Evolutionary conservation across 2,113 vertebrate species (phyloP), one percentile per base, ranked within the genome.

Genomic region (Semnornis frantzii): DNA sequence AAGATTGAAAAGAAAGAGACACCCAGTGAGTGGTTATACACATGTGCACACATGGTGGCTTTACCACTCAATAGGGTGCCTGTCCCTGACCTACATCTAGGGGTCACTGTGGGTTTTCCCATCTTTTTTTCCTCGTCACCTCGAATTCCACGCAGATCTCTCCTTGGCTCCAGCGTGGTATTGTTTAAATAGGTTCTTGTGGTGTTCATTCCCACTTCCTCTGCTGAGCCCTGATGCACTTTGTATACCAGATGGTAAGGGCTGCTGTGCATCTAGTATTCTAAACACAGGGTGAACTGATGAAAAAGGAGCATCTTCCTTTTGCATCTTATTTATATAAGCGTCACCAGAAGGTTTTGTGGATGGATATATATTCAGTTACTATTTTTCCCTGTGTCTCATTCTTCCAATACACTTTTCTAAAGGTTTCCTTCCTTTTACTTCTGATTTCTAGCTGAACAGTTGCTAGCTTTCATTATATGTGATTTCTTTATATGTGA

Each of bases 1-100:
- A 97, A 97, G 97, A 98, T 97, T 96, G 97, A 98, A 98, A 98
- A 98, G 98, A 98, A 97, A 98, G 97, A 98, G 95, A 98, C 96
- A 98, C 97, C 96, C 97, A 96, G 96, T 98, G 98, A 97, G 97
- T 95, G 97, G 97, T 97, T 98, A 98, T 81, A 96, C 93, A 95
- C 9, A 95, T 79, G 97, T 79, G 94, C 95, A 97, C 94, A 95
- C 88, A 82, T 81, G 97, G 97, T 48, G 86, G 95, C 59, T 90
- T 73, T 80, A 97, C 96, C 96, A 94, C 97, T 96, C 96, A 89
- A 70, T 95, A 66, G 95, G 79, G 96, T 96, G 95, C 96, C 85
- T 93, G 85, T 76, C 75, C 89, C 89, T 93, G 65, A 21, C 71
- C 63, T 90, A 13, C 1, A 3, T 58, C 78, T 73, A 7, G 31